A percentile compares a stretch with the other conserved stretches of the same genome.
Evolutionary conservation across 2,797 vertebrate species (phyloP).

Genomic region (Danio jaintianensis): DNA sequence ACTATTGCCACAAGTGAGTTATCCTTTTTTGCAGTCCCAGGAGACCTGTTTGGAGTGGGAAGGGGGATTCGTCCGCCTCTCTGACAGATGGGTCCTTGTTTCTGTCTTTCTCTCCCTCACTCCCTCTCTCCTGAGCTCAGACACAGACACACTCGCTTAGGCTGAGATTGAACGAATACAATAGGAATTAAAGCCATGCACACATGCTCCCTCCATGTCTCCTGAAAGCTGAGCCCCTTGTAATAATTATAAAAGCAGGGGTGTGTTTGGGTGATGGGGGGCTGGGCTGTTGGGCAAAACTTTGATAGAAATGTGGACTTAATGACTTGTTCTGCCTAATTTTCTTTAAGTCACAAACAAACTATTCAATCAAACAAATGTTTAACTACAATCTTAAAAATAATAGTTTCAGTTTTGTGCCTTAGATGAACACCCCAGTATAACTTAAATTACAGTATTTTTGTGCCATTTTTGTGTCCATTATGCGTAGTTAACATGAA

Average conservation of each 20-base stretch:
- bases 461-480: too few species aligned
- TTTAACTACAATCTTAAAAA: background rate
- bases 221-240: conserved; percentile 82
- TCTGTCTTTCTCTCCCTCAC: conserved; percentile 69
- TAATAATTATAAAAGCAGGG: conserved; percentile 78
- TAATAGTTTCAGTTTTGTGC: background rate
- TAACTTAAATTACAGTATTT: too few species aligned
- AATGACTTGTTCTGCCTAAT: conserved; percentile 23
- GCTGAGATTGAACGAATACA: conserved; percentile 80
- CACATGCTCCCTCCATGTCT: conserved; percentile 78
- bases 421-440: too few species aligned
- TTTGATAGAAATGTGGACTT: conserved; percentile 56
- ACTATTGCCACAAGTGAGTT: conserved; percentile 83
- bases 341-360: background rate
- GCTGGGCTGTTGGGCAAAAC: conserved; percentile 56
- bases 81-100: conserved; percentile 88
- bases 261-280: conserved; percentile 65
- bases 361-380: background rate
- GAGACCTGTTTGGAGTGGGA: conserved; percentile 74
- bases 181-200: conserved; percentile 82
- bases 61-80: conserved; percentile 74
- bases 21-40: conserved; percentile 75
- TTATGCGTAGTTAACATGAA: too few species aligned
- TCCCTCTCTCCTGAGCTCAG: conserved; percentile 74
- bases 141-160: conserved; percentile 75